Evolutionary conservation across 2,113 vertebrate genomes (phyloP).

Genomic region (Indri indri): DNA sequence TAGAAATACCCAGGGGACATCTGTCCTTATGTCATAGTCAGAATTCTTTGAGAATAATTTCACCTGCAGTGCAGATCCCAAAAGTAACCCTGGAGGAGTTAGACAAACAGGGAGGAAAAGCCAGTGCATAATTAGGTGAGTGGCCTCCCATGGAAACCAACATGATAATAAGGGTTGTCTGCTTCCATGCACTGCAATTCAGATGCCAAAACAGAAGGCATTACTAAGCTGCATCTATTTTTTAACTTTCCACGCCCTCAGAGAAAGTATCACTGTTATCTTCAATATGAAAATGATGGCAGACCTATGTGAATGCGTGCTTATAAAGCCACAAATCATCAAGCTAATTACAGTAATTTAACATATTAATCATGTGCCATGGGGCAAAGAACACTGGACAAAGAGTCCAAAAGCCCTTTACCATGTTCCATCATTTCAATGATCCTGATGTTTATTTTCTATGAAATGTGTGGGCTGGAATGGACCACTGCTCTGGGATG

Average conservation of each 20-base stretch:
- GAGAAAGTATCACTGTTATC: neutral
- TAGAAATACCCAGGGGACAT: slow-evolving; percentile 61
- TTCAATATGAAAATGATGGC: neutral
- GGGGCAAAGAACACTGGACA: neutral
- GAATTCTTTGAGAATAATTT: slow-evolving; percentile 61
- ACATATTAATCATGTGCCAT: neutral
- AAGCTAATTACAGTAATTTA: neutral
- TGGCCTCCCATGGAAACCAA: slow-evolving; percentile 54
- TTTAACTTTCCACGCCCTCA: neutral
- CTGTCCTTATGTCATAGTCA: slow-evolving; percentile 35
- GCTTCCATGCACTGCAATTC: neutral
- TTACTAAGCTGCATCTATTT: neutral
- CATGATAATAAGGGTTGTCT: slow-evolving; percentile 42
- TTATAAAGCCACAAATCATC: neutral
- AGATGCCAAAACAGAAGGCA: neutral
- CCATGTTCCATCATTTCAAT: neutral
- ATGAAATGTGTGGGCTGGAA: neutral
- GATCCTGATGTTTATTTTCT: neutral
- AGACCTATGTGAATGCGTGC: neutral
- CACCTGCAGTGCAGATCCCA: slow-evolving; percentile 69
- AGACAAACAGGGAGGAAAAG: slow-evolving; percentile 60
- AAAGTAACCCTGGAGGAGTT: slow-evolving; percentile 65
- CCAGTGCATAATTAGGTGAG: slow-evolving; percentile 67
- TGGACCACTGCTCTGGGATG: neutral
- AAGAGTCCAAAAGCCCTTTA: neutral